These are phyloP conservation scores for Macquaria ambigua DNA, from an alignment of 2,113 vertebrate species.

Conservation along the genomic window DNA sequence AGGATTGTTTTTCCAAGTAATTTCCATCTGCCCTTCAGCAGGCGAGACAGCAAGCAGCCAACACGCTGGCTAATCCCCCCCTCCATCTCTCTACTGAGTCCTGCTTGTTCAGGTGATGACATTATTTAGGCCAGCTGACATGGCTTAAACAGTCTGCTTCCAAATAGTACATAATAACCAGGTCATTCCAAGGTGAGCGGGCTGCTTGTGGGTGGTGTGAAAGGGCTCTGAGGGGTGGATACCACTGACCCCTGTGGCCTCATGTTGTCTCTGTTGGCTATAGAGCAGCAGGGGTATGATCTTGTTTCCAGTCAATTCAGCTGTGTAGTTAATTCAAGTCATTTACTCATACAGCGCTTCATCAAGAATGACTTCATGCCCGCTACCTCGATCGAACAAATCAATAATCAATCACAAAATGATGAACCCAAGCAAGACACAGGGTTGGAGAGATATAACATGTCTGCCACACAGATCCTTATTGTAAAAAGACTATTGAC, in stretches of 20 bases:
- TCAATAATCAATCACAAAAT: conserved; percentile 44
- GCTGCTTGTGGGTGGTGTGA: conserved; percentile 3
- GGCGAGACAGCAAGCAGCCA: conserved; percentile 66
- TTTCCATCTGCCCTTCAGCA: conserved; percentile 80
- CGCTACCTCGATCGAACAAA: neutral
- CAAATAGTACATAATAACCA: conserved; percentile 55
- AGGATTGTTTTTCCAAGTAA: conserved; percentile 68
- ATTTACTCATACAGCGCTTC: conserved; percentile 5
- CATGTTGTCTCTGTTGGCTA: conserved; percentile 15
- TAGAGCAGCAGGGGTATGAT: neutral
- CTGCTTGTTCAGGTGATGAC: conserved; percentile 72
- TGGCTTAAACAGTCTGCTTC: conserved; percentile 54
- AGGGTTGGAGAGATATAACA: neutral
- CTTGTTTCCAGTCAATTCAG: conserved; percentile 7
- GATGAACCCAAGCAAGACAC: neutral
- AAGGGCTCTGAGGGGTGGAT: conserved; percentile 38
- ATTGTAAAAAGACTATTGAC: neutral
- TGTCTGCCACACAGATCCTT: neutral
- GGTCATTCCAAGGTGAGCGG: conserved; percentile 64
- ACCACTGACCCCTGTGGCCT: conserved; percentile 27
- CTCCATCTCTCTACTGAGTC: conserved; percentile 45
- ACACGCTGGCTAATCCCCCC: conserved; percentile 67
- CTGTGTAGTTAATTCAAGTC: neutral
- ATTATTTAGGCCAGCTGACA: conserved; percentile 72
- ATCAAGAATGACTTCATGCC: conserved; percentile 4